phyloP scores from a whole-genome alignment of 1,140 invertebrate species.

The Piezodorus guildinii region DNA sequence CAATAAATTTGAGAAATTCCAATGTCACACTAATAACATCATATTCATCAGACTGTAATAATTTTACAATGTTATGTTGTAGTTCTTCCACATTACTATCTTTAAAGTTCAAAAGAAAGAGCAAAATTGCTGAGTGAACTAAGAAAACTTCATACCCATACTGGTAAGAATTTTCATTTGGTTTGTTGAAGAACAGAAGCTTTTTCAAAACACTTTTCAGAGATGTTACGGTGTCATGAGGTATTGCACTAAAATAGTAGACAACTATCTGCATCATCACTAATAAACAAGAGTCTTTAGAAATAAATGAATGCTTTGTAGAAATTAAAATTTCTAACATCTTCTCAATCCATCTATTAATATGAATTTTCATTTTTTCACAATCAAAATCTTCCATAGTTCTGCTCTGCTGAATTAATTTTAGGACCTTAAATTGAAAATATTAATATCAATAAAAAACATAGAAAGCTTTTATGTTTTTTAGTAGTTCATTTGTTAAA shows the following conservation, averaged over 20 bases:
- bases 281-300: not conserved
- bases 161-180: not conserved
- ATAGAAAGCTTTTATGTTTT: not conserved
- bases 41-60: not conserved
- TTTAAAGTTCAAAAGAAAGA: not conserved
- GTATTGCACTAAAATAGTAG: not conserved
- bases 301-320: not conserved
- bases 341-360: not conserved
- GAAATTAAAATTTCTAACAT: not conserved
- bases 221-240: not conserved
- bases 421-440: constrained; percentile 13
- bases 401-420: constrained; percentile 1
- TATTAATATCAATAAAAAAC: not conserved
- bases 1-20: not conserved
- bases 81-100: not conserved
- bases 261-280: not conserved
- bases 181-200: not conserved
- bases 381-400: not conserved
- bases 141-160: not conserved
- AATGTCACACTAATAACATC: not conserved
- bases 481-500: not conserved
- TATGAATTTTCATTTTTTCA: not conserved
- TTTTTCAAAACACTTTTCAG: not conserved
- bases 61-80: not conserved
- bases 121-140: not conserved